Conservation (phyloP, 2,113 vertebrate genomes). For the Bungarus multicinctus region DNA sequence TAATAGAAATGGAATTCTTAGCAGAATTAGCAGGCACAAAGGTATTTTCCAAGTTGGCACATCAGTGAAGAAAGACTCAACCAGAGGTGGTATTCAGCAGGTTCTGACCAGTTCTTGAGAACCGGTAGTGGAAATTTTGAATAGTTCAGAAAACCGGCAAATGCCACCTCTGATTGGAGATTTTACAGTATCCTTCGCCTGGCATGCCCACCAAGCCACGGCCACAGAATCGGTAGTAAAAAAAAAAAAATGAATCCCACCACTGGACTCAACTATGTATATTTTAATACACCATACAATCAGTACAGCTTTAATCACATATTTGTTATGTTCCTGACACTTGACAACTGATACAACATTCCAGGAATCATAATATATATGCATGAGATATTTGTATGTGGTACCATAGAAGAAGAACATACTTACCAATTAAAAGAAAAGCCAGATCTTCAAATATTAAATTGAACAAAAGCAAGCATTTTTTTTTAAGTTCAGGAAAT, state of each 20-base stretch:
- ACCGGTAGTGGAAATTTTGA: too few relatives aligned
- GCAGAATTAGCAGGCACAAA: background rate
- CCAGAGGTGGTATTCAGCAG: too few relatives aligned
- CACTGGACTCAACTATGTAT: background rate
- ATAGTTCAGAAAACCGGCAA: too few relatives aligned
- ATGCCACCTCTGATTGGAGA: too few relatives aligned
- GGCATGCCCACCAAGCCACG: too few relatives aligned
- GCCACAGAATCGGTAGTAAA: too few relatives aligned
- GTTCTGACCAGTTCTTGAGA: too few relatives aligned
- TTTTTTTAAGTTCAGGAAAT: background rate
- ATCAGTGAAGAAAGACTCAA: background rate
- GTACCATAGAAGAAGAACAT: background rate
- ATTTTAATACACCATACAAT: background rate
- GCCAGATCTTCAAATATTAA: background rate
- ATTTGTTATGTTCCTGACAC: background rate
- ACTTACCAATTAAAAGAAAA: background rate
- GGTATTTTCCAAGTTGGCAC: background rate
- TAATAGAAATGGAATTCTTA: background rate
- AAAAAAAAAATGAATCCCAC: too few relatives aligned
- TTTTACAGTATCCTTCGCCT: too few relatives aligned
- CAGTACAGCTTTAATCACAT: background rate
- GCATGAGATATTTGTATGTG: background rate
- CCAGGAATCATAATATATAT: background rate
- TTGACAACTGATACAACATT: background rate
- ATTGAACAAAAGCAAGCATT: background rate